Conservation (phyloP, 1,140 invertebrate species). For the Brachionus rotundiformis region DNA sequence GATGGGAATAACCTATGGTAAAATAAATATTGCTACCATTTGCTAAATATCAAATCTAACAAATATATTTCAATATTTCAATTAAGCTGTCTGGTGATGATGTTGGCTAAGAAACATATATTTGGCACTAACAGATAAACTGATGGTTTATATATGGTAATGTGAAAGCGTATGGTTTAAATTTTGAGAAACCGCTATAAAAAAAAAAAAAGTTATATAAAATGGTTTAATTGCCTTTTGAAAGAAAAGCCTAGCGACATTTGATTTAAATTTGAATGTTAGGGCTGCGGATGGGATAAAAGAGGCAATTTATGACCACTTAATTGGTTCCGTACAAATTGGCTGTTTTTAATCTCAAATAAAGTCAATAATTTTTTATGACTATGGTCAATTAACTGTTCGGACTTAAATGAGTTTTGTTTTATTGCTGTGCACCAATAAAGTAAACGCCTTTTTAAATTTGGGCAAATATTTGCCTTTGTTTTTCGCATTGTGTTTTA, state of each 20-base stretch:
- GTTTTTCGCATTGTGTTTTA: background rate
- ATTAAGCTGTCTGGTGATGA: too few relatives aligned
- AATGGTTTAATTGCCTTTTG: background rate
- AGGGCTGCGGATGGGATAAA: background rate
- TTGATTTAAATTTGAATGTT: slow-evolving; percentile 10
- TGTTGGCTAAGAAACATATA: too few relatives aligned
- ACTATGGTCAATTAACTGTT: slow-evolving; percentile 27
- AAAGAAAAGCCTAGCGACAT: slow-evolving; percentile 16
- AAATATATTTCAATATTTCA: too few relatives aligned
- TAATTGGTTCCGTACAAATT: slow-evolving; percentile 30
- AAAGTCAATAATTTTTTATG: slow-evolving; percentile 23
- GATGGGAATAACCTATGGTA: too few relatives aligned
- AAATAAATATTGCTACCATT: too few relatives aligned
- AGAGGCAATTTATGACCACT: background rate
- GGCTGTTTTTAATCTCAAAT: slow-evolving; percentile 5
- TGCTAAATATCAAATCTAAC: too few relatives aligned
- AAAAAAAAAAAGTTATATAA: background rate
- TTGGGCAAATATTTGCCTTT: slow-evolving; percentile 22
- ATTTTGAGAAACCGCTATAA: slow-evolving; percentile 14
- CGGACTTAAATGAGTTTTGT: background rate
- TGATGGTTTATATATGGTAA: background rate
- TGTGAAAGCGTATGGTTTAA: background rate
- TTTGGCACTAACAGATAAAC: too few relatives aligned
- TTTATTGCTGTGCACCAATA: slow-evolving; percentile 31
- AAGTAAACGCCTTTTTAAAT: slow-evolving; percentile 37